Evolutionary conservation across 64 coral and sea anemone genomes (phyloP).

Genomic region (Actinia tenebrosa): DNA sequence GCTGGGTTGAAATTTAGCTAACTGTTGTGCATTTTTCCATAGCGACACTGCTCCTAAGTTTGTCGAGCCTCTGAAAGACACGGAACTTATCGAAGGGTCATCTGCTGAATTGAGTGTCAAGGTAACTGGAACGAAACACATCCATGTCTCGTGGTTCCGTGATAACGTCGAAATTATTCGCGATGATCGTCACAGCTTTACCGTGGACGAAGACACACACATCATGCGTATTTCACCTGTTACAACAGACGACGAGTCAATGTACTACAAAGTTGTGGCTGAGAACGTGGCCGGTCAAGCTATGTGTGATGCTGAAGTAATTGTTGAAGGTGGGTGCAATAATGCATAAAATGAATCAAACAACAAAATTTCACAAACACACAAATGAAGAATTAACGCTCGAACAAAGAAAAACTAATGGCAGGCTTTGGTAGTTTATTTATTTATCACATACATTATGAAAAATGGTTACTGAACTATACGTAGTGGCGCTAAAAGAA

Average conservation of each 20-base stretch:
- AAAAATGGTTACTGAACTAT: neutral
- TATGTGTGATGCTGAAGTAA: constrained; percentile 64
- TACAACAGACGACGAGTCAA: constrained; percentile 66
- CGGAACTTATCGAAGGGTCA: constrained; percentile 35
- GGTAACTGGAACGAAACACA: constrained; percentile 59
- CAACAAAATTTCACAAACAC: neutral
- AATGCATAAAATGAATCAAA: neutral
- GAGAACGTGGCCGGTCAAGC: constrained; percentile 67
- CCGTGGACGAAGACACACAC: constrained; percentile 45
- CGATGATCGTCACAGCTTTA: constrained; percentile 34
- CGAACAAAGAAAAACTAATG: neutral
- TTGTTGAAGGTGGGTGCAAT: constrained; percentile 69
- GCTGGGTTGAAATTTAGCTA: too few relatives aligned
- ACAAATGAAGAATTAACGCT: too few relatives aligned
- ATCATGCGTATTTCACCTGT: constrained; percentile 45
- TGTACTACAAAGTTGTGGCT: constrained; percentile 62
- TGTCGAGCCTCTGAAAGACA: constrained; percentile 56
- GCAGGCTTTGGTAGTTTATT: neutral
- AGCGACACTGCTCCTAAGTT: constrained; percentile 64
- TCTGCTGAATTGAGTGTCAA: constrained; percentile 40
- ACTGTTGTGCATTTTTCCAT: neutral
- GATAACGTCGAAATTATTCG: constrained; percentile 45
- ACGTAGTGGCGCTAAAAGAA: neutral
- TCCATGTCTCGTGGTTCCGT: constrained; percentile 58
- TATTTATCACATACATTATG: neutral